These are phyloP conservation scores for Drosophila sp. DNA, from an alignment of 1,140 invertebrate species.

Conservation along the genomic window DNA sequence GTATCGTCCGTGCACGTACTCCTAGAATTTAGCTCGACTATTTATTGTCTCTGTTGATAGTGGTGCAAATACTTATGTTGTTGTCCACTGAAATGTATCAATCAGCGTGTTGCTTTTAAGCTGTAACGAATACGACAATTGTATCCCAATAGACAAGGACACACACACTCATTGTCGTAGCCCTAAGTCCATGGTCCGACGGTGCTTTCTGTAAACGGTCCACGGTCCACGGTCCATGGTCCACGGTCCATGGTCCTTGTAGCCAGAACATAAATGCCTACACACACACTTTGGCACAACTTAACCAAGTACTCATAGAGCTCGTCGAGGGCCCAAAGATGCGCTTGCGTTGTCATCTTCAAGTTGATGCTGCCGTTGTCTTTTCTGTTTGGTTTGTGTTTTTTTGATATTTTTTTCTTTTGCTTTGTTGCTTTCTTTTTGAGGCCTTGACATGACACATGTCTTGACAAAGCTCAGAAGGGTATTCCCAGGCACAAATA, in stretches of 20 bases:
- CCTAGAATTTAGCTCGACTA: slow-evolving; percentile 25
- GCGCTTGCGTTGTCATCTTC: slow-evolving; percentile 53
- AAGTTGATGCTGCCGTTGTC: slow-evolving; percentile 27
- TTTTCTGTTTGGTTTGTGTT: slow-evolving; percentile 11
- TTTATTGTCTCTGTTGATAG: slow-evolving; percentile 7
- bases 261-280: slow-evolving; percentile 12
- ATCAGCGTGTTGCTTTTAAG: slow-evolving; percentile 28
- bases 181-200: background rate
- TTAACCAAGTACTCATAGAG: slow-evolving; percentile 33
- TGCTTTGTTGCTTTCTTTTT: slow-evolving; percentile 17
- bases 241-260: background rate
- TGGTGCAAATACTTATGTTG: slow-evolving; percentile 28
- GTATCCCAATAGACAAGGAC: slow-evolving; percentile 46
- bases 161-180: slow-evolving; percentile 3
- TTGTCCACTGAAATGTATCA: slow-evolving; percentile 36
- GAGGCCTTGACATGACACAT: slow-evolving; percentile 48
- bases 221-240: background rate
- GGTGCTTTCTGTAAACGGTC: too few relatives aligned
- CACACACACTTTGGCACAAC: slow-evolving; percentile 24
- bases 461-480: slow-evolving; percentile 35
- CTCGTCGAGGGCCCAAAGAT: slow-evolving; percentile 40
- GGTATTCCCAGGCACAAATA: slow-evolving; percentile 40
- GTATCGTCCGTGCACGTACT: slow-evolving; percentile 22
- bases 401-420: slow-evolving; percentile 9
- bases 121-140: slow-evolving; percentile 8